phyloP scores from a whole-genome alignment of 2,888 invertebrate species.

The Hecatera dysodea region DNA sequence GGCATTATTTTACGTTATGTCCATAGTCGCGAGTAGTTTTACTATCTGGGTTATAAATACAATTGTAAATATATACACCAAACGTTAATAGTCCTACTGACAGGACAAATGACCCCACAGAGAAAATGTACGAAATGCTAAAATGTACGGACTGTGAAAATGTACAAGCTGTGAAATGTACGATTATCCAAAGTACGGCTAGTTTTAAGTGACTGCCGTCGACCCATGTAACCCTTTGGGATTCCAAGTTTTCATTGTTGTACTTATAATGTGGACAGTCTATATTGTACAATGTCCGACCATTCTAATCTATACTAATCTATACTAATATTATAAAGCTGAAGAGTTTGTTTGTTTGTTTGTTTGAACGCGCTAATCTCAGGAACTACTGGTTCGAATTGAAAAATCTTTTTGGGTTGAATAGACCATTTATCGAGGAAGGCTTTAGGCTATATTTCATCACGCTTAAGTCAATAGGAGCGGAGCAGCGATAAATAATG shows the following conservation, averaged over 20 bases:
- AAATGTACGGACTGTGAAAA: conserved; percentile 13
- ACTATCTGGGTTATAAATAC: background rate
- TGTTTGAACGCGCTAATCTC: no score
- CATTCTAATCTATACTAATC: no score
- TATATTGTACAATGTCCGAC: conserved; percentile 6
- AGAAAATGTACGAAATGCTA: conserved; percentile 16
- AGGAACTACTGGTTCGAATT: no score
- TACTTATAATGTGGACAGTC: conserved; percentile 12
- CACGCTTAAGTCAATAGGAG: no score
- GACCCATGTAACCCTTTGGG: conserved; percentile 22
- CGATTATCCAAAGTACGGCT: conserved; percentile 25
- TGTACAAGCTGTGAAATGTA: conserved; percentile 14
- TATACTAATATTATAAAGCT: no score
- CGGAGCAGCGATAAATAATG: no score
- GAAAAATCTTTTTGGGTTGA: no score
- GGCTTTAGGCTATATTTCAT: no score
- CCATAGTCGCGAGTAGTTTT: background rate
- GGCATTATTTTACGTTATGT: background rate
- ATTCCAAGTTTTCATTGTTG: conserved; percentile 26
- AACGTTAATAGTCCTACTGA: background rate
- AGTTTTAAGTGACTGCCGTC: conserved; percentile 26
- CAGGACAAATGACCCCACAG: background rate
- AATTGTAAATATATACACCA: background rate
- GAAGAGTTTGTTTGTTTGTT: no score
- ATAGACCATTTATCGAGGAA: no score